Evolutionary conservation across 2,888 invertebrate species (phyloP), one percentile per base, ranked within the genome.

Genomic region (Hirtodrosophila trivittata): DNA sequence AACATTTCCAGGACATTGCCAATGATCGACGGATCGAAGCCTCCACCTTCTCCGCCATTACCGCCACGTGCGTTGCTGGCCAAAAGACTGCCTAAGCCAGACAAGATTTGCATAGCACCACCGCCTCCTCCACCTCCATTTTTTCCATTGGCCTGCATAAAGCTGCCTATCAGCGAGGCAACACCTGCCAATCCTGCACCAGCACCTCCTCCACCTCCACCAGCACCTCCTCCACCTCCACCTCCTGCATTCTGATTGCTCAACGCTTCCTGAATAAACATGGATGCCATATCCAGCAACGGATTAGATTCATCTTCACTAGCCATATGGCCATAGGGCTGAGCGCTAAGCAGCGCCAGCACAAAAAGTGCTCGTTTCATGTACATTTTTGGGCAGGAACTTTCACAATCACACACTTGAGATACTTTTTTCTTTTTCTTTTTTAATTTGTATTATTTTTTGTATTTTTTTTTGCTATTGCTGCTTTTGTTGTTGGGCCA

Each of bases 251-350:
- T 86, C 63, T 88, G 88, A 57, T 88, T 89, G 43, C 71, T 87
- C 42, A 89, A 42, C 80, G 93, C 93, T 78, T 94, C 94, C 80
- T 94, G 93, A 35, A 95, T 91, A 52, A 96, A 92, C 12, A 94
- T 92, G 1, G 94, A 93, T 0, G 95, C 95, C 58, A 94, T 92
- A 70, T 95, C 94, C 70, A 95, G 86, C 46, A 95, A 92, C 0
- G 94, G 94, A 82, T 92, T 94, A 0, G 93, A 91, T 32, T 93
- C 92, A 65, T 93, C 93, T 21, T 91, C 91, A n/a, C 42, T 60
- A 25, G 86, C 81, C 78, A 81, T 3, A 6, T 87, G 89, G 45
- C 83, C 76, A 57, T 80, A 87, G 59, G 89, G 83, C 55, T 87
- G 88, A 5, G 81, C 67, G 64, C 88, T 89, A 26, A 90, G 59